A percentile compares a stretch with the other conserved stretches of the same genome.
Evolutionary conservation across 2,888 invertebrate species (phyloP).

Genomic region (Synanthedon andrenaeformis): DNA sequence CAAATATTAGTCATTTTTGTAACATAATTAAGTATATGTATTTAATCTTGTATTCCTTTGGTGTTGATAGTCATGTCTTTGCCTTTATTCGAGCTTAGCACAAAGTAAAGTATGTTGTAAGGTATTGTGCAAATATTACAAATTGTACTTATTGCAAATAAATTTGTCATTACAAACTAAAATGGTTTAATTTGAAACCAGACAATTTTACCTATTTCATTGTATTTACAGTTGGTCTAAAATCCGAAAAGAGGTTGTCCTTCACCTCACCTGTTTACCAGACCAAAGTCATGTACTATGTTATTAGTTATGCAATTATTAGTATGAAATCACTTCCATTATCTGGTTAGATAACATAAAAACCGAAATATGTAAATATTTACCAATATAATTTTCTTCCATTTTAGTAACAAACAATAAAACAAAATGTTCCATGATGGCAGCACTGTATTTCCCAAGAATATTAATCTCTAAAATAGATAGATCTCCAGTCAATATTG

Average conservation of each 20-base stretch:
- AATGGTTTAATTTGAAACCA: background rate
- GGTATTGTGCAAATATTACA: too few relatives aligned
- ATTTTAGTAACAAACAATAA: slow-evolving; percentile 13
- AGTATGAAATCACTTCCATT: too few relatives aligned
- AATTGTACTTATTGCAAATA: slow-evolving; percentile 17
- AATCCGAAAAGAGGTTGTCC: too few relatives aligned
- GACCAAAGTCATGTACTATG: too few relatives aligned
- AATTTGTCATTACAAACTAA: slow-evolving; percentile 12
- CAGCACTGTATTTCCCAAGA: slow-evolving; percentile 44
- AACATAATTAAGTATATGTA: too few relatives aligned
- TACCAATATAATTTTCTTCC: too few relatives aligned
- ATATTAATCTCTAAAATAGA: slow-evolving; percentile 48
- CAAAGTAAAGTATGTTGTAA: slow-evolving; percentile 4
- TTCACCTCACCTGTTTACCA: too few relatives aligned
- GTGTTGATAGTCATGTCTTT: slow-evolving; percentile 17
- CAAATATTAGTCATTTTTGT: too few relatives aligned
- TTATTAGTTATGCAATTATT: too few relatives aligned
- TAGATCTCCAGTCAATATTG: slow-evolving; percentile 16
- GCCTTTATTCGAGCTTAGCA: slow-evolving; percentile 42
- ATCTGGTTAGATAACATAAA: too few relatives aligned
- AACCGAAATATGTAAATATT: too few relatives aligned
- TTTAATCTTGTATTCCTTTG: slow-evolving; percentile 1
- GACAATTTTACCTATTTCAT: background rate
- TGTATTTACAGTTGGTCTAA: too few relatives aligned
- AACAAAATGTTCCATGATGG: slow-evolving; percentile 26